A percentile compares a stretch with the other conserved stretches of the same genome.
Conservation (phyloP, 2,797 vertebrate species). For the Clarias pachynema region DNA sequence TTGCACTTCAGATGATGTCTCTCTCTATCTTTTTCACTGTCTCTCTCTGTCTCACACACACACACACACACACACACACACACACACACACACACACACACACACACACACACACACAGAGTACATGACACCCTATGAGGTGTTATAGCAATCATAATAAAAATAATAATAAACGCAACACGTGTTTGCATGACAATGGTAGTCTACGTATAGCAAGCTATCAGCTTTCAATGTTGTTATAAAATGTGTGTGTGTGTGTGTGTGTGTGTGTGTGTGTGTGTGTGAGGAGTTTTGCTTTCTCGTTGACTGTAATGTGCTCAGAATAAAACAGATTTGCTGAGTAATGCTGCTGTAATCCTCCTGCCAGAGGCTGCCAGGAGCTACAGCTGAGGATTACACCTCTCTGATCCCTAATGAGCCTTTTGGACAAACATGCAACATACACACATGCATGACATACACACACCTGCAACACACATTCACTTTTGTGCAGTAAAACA, state of each 20-base stretch:
- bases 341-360: constrained; percentile 61
- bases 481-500: not conserved
- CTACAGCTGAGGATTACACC: constrained; percentile 61
- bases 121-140: not conserved
- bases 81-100: not conserved
- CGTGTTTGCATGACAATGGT: not conserved
- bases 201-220: not conserved
- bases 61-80: not conserved
- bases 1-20: constrained; percentile 21
- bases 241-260: not conserved
- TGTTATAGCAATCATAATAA: constrained; percentile 24
- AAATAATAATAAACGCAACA: not conserved
- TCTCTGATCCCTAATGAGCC: constrained; percentile 17
- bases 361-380: constrained; percentile 55
- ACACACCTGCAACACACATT: not conserved
- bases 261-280: not conserved
- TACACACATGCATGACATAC: constrained; percentile 14
- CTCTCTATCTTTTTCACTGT: not conserved
- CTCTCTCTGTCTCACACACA: not conserved
- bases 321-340: constrained; percentile 60
- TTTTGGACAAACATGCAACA: constrained; percentile 18
- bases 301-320: not conserved
- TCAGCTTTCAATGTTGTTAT: too few species aligned
- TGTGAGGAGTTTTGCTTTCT: not conserved
- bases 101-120: not conserved